Evolutionary conservation across 2,797 vertebrate genomes (phyloP).

Genomic region (Chloroceryle inda): DNA sequence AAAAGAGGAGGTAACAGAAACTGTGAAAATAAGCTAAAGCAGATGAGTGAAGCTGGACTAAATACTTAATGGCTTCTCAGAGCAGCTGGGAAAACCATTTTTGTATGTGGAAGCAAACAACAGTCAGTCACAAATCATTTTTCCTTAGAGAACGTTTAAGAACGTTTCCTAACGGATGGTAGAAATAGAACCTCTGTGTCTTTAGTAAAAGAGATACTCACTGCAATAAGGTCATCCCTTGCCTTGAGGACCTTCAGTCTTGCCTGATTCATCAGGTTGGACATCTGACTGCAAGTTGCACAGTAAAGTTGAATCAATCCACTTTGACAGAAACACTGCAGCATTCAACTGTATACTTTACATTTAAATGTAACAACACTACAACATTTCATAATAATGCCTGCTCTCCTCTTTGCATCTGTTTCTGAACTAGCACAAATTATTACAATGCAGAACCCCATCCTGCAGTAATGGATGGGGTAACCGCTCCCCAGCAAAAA

Average conservation of each 20-base stretch:
- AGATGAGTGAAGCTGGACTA: background rate
- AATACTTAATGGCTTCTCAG: background rate
- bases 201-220: conserved; percentile 77
- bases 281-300: conserved; percentile 91
- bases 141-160: background rate
- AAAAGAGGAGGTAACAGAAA: background rate
- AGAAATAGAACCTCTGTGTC: background rate
- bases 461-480: background rate
- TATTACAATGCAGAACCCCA: background rate
- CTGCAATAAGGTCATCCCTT: conserved; percentile 95
- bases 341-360: background rate
- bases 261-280: conserved; percentile 99
- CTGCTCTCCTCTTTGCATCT: background rate
- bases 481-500: background rate
- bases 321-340: background rate
- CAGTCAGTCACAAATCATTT: background rate
- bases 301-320: conserved; percentile 21
- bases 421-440: background rate
- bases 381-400: background rate
- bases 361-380: background rate
- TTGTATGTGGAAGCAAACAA: background rate
- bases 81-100: background rate
- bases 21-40: background rate
- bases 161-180: background rate
- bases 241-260: conserved; percentile 97